Conservation (phyloP, 2,113 vertebrate genomes). For the Scopus umbretta region DNA sequence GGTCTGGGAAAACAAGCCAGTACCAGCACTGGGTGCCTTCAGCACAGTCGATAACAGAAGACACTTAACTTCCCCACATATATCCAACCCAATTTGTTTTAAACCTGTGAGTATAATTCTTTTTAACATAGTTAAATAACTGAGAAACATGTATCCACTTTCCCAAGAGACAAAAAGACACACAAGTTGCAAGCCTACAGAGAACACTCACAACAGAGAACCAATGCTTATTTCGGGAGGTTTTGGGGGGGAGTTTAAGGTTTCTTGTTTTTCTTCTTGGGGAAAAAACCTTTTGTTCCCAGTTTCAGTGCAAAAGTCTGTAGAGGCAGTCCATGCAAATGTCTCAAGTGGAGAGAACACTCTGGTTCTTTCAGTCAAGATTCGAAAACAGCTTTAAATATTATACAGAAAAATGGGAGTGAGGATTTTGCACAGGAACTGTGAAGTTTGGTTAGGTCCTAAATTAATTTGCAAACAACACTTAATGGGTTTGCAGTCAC, state of each 20-base stretch:
- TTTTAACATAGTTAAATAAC: neutral
- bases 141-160: neutral
- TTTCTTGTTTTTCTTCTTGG: neutral
- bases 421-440: neutral
- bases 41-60: neutral
- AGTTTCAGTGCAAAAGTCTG: neutral
- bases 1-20: neutral
- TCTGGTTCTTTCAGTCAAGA: neutral
- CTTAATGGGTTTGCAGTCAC: neutral
- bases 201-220: neutral
- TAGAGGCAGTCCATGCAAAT: neutral
- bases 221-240: neutral
- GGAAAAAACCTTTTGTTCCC: neutral
- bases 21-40: neutral
- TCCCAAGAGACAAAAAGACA: neutral
- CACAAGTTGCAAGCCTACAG: neutral
- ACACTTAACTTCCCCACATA: neutral
- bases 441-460: neutral
- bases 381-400: neutral
- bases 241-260: neutral
- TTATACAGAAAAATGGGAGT: neutral
- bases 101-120: neutral
- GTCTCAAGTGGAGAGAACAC: neutral
- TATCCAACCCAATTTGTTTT: neutral
- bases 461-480: neutral